A percentile compares a stretch with the other conserved stretches of the same genome.
phyloP scores from a whole-genome alignment of 2,888 invertebrate species.

The Brachyptera risi region DNA sequence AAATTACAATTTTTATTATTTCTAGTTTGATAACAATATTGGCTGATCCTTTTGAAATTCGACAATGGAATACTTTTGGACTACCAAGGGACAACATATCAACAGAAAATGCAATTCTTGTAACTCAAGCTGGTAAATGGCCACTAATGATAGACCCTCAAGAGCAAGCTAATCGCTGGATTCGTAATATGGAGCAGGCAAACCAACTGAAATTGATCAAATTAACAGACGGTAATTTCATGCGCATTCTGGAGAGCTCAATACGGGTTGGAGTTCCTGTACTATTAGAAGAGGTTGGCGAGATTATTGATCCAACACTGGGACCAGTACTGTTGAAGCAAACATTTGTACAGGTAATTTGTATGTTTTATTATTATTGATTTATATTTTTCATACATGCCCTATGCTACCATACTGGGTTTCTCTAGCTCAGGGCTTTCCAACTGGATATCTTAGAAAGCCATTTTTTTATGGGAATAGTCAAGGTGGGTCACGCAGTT shows the following conservation, averaged over 20 bases:
- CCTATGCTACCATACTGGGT: no score
- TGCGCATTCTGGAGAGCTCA: constrained; percentile 74
- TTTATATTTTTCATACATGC: no score
- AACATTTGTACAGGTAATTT: constrained; percentile 63
- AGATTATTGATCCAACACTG: constrained; percentile 81
- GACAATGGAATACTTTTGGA: constrained; percentile 86
- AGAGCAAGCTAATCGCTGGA: constrained; percentile 92
- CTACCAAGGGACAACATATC: constrained; percentile 84
- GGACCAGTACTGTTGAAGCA: constrained; percentile 78
- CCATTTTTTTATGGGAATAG: no score
- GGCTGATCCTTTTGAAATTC: constrained; percentile 82
- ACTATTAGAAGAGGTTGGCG: constrained; percentile 83
- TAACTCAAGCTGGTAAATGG: constrained; percentile 77
- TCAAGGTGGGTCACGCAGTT: no score
- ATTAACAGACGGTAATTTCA: constrained; percentile 68
- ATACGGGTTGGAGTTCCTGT: constrained; percentile 82
- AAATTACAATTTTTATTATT: no score
- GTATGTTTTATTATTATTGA: no score
- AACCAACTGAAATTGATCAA: constrained; percentile 74
- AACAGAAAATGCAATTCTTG: constrained; percentile 88
- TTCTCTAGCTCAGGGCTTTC: no score
- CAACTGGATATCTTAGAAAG: no score
- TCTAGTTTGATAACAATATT: constrained; percentile 64
- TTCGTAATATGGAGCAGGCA: constrained; percentile 77
- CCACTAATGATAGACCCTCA: constrained; percentile 94